A percentile compares a stretch with the other conserved stretches of the same genome.
phyloP scores from a whole-genome alignment of 1,140 invertebrate genomes.

The Andrena cerasifolii region DNA sequence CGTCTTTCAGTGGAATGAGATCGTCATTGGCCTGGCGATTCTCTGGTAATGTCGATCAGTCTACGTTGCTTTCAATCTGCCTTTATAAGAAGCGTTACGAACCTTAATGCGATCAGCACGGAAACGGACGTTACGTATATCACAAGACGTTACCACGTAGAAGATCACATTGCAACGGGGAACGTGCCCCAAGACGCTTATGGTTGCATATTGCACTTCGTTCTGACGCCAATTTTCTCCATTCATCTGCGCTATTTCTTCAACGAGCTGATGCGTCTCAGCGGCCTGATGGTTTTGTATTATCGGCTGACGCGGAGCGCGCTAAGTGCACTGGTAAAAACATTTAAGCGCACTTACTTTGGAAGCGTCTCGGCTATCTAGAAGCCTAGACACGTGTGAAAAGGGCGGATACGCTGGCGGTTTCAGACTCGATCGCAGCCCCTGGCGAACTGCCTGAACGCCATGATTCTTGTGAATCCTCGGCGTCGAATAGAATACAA shows the following conservation, averaged over 20 bases:
- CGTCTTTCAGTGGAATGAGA: slow-evolving; percentile 79
- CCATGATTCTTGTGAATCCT: slow-evolving; percentile 75
- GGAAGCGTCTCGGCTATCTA: not conserved
- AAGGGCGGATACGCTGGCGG: not conserved
- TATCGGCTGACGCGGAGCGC: slow-evolving; percentile 80
- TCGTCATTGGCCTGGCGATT: slow-evolving; percentile 82
- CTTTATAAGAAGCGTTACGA: not conserved
- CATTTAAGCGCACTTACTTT: not conserved
- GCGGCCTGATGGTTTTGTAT: slow-evolving; percentile 78
- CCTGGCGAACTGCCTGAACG: slow-evolving; percentile 67
- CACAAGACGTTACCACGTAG: slow-evolving; percentile 82
- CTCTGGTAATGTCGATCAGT: slow-evolving; percentile 58
- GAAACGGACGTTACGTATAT: slow-evolving; percentile 82
- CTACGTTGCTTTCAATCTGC: not conserved
- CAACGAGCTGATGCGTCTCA: slow-evolving; percentile 83
- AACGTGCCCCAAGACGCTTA: slow-evolving; percentile 80
- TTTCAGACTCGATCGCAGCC: slow-evolving; percentile 68
- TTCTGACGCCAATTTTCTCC: slow-evolving; percentile 84
- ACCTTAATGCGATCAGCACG: slow-evolving; percentile 62
- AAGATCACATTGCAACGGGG: slow-evolving; percentile 82
- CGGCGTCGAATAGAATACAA: slow-evolving; percentile 70
- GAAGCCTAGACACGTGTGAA: no score
- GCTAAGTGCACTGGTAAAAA: slow-evolving; percentile 70
- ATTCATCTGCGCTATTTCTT: slow-evolving; percentile 84
- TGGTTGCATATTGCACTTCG: slow-evolving; percentile 82